A percentile compares a stretch with the other conserved stretches of the same genome.
phyloP scores from a whole-genome alignment of 1,140 invertebrate species.

The Drosophila repleta region DNA sequence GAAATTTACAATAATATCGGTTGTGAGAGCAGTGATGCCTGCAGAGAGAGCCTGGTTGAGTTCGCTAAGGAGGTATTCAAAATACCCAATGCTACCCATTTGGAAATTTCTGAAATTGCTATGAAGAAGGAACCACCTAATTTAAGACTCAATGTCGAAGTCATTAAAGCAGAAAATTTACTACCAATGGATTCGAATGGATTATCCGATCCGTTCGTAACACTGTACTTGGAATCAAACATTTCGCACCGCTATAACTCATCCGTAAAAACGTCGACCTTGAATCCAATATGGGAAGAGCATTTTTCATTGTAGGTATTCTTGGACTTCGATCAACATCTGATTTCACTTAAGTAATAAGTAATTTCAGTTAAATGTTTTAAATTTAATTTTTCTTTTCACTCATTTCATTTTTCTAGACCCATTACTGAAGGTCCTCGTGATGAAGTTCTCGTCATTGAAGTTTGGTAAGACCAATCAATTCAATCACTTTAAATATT shows the following conservation, averaged over 20 bases:
- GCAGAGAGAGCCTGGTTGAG: slow-evolving; percentile 89
- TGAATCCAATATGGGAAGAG: slow-evolving; percentile 98
- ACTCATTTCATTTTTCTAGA: slow-evolving; percentile 79
- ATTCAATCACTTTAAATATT: not conserved
- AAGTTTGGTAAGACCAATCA: slow-evolving; percentile 88
- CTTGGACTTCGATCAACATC: no score
- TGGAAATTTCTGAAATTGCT: slow-evolving; percentile 88
- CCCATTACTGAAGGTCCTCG: slow-evolving; percentile 87
- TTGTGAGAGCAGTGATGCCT: slow-evolving; percentile 88
- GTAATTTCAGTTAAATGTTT: not conserved
- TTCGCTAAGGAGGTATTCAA: slow-evolving; percentile 96
- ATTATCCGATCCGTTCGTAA: slow-evolving; percentile 97
- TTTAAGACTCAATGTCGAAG: slow-evolving; percentile 95
- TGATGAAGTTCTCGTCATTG: slow-evolving; percentile 88
- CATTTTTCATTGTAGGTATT: slow-evolving; percentile 95
- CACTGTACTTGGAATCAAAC: slow-evolving; percentile 91
- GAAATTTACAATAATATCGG: slow-evolving; percentile 97
- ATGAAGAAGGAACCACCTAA: slow-evolving; percentile 94
- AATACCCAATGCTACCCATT: slow-evolving; percentile 90
- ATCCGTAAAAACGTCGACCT: slow-evolving; percentile 94
- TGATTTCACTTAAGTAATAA: no score
- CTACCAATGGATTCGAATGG: slow-evolving; percentile 98
- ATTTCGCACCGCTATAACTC: slow-evolving; percentile 92
- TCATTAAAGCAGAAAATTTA: slow-evolving; percentile 96
- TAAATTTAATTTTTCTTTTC: slow-evolving; percentile 29